Conservation (phyloP, 2,888 invertebrate species). For the Syrphus vitripennis region DNA sequence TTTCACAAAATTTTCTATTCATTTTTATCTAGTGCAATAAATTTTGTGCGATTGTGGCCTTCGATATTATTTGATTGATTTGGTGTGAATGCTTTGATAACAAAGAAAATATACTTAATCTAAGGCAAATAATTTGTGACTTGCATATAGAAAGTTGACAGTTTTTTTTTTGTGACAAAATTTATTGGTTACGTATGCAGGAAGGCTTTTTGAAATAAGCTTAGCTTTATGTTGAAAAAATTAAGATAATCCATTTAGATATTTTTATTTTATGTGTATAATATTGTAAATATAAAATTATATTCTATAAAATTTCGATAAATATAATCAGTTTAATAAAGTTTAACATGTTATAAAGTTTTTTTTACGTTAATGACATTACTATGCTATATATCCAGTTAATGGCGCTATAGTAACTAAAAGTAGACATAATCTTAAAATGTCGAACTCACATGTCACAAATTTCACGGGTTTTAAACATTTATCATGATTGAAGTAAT, state of each 20-base stretch:
- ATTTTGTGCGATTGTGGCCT: not conserved
- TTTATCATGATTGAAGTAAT: too few species aligned
- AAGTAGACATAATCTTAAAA: not conserved
- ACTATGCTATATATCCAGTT: not conserved
- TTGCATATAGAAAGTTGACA: not conserved
- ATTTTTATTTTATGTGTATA: not conserved
- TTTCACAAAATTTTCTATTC: too few species aligned
- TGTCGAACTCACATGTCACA: not conserved
- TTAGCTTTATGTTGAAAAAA: not conserved
- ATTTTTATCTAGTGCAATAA: not conserved
- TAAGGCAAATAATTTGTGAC: not conserved
- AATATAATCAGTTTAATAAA: not conserved
- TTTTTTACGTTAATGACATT: not conserved
- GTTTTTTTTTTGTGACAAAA: not conserved
- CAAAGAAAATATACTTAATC: not conserved
- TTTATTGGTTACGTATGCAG: too few species aligned
- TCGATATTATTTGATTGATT: constrained; percentile 6
- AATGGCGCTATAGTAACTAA: not conserved
- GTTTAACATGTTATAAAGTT: not conserved
- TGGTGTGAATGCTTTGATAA: not conserved
- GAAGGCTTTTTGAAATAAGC: not conserved
- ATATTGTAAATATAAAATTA: too few species aligned
- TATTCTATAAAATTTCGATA: not conserved
- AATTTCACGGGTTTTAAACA: not conserved
- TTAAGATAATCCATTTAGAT: not conserved